Evolutionary conservation across 2,113 vertebrate genomes (phyloP), one percentile per base, ranked within the genome.

Genomic region (Numida meleagris): DNA sequence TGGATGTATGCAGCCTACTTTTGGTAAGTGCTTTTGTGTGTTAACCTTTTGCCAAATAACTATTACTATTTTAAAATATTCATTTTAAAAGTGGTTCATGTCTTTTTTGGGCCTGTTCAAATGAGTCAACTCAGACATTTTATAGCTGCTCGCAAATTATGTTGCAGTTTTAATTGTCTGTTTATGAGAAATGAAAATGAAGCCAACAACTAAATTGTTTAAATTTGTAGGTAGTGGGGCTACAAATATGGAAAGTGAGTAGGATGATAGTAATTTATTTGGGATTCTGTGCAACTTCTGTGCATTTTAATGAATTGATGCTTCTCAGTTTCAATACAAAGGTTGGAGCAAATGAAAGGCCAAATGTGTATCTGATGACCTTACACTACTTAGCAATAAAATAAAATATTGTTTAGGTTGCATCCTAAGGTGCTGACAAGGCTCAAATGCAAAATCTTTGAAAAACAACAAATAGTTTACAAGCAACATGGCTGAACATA

Each of bases 111-210:
- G 34, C 57, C 84, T 88, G 29, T 75, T 94, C 9, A 8, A 38
- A 65, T 95, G 72, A 93, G 55, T 92, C 91, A 87, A n/a, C 66
- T 82, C 51, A 92, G 71, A 34, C 68, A 61, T 82, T 95, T 93
- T 83, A 89, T 77, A 84, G 33, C 34, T 82, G 62, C n/a, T 91
- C 71, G 9, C 42, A 61, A 73, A 80, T 80, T 43, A 79, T 31
- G 20, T 42, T 70, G 48, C 1, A 3, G 36, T 83, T 93, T 85
- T 90, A 89, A 65, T 92, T 83, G 68, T 89, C 76, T 85, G 11
- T 40, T 82, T 91, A 55, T 17, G 8, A 80, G 65, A 88, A 86
- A 61, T 18, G 24, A 85, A 87, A 86, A 90, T 70, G 12, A 92
- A 78, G 34, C 8, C 53, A 62, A 40, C 59, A 88, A 75, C 16